Evolutionary conservation across 2,797 vertebrate genomes (phyloP).

Genomic region (Spatula versicolor): DNA sequence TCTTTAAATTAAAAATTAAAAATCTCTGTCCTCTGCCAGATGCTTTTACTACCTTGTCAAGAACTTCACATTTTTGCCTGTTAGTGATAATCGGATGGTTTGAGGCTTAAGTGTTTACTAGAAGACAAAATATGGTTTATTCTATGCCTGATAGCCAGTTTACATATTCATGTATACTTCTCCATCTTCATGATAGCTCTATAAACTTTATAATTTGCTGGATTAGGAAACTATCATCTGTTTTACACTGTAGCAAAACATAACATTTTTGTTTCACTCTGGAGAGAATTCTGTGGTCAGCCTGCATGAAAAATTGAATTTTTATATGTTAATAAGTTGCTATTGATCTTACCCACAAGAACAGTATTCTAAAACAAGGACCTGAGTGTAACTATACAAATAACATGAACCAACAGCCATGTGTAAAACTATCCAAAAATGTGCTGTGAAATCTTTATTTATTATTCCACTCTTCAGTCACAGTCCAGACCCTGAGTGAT

Average conservation of each 20-base stretch:
- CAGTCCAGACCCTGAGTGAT: neutral
- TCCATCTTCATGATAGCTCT: neutral
- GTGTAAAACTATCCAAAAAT: neutral
- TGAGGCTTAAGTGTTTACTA: neutral
- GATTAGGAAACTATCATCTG: neutral
- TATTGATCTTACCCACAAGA: neutral
- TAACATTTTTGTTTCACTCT: neutral
- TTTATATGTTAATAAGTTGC: neutral
- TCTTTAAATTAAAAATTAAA: slow-evolving; percentile 47
- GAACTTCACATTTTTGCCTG: neutral
- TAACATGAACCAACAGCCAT: neutral
- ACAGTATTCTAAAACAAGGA: neutral
- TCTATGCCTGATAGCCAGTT: neutral
- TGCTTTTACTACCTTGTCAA: slow-evolving; percentile 30
- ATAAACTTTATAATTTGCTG: neutral
- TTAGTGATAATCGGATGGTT: neutral
- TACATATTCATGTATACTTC: neutral
- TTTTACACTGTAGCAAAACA: neutral
- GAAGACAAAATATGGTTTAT: slow-evolving; percentile 3
- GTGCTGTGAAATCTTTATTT: neutral
- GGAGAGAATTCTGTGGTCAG: neutral
- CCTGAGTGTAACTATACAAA: neutral
- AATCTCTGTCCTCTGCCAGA: neutral
- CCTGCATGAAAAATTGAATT: neutral
- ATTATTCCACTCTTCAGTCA: neutral